Percentiles rank a stretch among this genome's conserved stretches.
phyloP scores from a whole-genome alignment of 2,888 invertebrate genomes.

The Acleris emargana region DNA sequence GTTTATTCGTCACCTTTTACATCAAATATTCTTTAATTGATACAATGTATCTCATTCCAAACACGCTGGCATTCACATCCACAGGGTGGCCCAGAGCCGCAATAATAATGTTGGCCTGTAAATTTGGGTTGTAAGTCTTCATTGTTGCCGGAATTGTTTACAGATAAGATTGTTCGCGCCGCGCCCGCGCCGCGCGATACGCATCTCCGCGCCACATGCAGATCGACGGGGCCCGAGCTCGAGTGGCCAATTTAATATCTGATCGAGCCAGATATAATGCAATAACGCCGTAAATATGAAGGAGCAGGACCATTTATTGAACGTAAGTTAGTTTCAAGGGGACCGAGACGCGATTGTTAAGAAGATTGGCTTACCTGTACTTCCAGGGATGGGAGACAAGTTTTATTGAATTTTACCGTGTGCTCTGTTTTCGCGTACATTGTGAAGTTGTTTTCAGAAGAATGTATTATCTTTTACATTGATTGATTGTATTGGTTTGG shows the following conservation, averaged over 20 bases:
- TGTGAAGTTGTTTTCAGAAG: not conserved
- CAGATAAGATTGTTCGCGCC: conserved; percentile 47
- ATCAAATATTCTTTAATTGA: too few species aligned
- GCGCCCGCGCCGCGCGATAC: conserved; percentile 8
- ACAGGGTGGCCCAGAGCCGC: too few species aligned
- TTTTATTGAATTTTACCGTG: conserved; percentile 9
- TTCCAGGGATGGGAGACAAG: conserved; percentile 47
- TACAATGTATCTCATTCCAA: too few species aligned
- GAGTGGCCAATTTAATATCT: conserved; percentile 72
- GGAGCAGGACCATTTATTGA: conserved; percentile 62
- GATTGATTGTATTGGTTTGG: too few species aligned
- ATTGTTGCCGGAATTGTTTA: conserved; percentile 47
- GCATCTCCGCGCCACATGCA: conserved; percentile 39
- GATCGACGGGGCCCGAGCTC: conserved; percentile 63
- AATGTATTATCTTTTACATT: too few species aligned
- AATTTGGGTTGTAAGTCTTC: conserved; percentile 42
- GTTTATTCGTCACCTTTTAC: too few species aligned
- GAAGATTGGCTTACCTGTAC: conserved; percentile 57
- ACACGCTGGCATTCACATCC: too few species aligned
- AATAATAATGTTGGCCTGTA: conserved; percentile 26
- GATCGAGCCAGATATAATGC: conserved; percentile 72
- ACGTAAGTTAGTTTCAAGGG: conserved; percentile 75
- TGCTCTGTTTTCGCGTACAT: not conserved
- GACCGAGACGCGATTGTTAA: conserved; percentile 70
- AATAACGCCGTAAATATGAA: conserved; percentile 76